These are phyloP conservation scores for Geophilus truncorum DNA, from an alignment of 2,888 invertebrate species.

Conservation along the genomic window DNA sequence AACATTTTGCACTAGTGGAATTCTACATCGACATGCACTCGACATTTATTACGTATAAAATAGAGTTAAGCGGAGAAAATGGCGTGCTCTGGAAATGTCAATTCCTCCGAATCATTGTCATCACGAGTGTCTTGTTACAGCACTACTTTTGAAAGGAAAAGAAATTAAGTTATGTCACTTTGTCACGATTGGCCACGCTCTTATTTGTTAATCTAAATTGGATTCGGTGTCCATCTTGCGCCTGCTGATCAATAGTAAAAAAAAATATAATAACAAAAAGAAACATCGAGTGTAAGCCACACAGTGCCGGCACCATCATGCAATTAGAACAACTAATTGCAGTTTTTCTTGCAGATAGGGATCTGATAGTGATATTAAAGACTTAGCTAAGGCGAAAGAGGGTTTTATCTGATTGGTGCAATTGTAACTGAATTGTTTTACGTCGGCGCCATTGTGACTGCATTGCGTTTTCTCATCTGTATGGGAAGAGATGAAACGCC, in stretches of 20 bases:
- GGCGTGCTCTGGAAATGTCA: neutral
- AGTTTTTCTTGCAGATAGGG: neutral
- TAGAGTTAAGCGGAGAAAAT: neutral
- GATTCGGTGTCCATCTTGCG: too few relatives aligned
- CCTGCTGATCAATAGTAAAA: too few relatives aligned
- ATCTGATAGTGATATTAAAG: neutral
- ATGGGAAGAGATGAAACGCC: neutral
- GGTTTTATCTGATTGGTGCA: neutral
- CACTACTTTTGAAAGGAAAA: neutral
- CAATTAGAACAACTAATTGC: neutral
- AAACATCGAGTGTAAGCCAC: too few relatives aligned
- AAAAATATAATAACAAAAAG: too few relatives aligned
- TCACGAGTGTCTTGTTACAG: neutral
- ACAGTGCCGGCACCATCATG: too few relatives aligned
- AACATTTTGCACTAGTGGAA: neutral
- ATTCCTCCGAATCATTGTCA: neutral
- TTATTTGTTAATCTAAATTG: neutral
- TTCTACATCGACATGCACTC: neutral
- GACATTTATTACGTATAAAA: neutral
- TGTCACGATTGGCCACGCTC: neutral
- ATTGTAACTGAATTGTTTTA: neutral
- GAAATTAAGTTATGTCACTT: neutral
- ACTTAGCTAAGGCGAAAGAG: neutral
- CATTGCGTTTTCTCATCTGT: neutral
- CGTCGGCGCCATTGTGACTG: neutral